Evolutionary conservation across 2,888 invertebrate genomes (phyloP), one percentile per base, ranked within the genome.

Genomic region (Melipona beecheii): DNA sequence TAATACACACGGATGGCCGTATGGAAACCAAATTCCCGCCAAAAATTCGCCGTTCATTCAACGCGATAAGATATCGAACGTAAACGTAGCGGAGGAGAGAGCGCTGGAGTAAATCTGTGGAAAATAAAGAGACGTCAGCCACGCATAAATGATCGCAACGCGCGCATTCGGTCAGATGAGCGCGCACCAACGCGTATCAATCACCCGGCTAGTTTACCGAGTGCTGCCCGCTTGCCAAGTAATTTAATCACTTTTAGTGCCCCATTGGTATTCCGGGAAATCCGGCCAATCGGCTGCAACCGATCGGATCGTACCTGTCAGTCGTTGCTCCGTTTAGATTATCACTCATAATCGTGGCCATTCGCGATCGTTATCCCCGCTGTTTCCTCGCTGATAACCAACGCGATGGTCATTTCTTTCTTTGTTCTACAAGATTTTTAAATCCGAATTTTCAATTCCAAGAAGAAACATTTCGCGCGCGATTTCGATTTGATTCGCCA

Each of bases 241-340:
- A 87, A 89, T 88, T 89, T 89, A 89, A 89, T 89, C 89, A 89
- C 89, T 89, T 89, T 89, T 88, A 88, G 88, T 89, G 73, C 81
- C 79, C 83, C 80, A 84, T 85, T 82, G 86, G 87, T 86, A 89
- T 89, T 85, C 83, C 76, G 84, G 84, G 89, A 89, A 89, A 89
- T 89, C 83, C 81, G 74, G 68, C 54, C 82, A 86, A 86, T 89
- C 81, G 88, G 84, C 82, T 79, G 81, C 78, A 74, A 77, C 71
- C 77, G 76, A 85, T 77, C 68, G 70, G 83, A 75, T 74, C 83
- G 74, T 75, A 70, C 74, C 74, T 66, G 27, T 49, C 74, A 70
- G 69, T 68, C 81, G 77, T 36, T 72, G 62, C 50, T 58, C 9
- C 65, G 78, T 74, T 82, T 82, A 84, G 86, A 88, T 88, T 83